Conservation (phyloP, 1,140 invertebrate species). For the Metopolophium dirhodum region DNA sequence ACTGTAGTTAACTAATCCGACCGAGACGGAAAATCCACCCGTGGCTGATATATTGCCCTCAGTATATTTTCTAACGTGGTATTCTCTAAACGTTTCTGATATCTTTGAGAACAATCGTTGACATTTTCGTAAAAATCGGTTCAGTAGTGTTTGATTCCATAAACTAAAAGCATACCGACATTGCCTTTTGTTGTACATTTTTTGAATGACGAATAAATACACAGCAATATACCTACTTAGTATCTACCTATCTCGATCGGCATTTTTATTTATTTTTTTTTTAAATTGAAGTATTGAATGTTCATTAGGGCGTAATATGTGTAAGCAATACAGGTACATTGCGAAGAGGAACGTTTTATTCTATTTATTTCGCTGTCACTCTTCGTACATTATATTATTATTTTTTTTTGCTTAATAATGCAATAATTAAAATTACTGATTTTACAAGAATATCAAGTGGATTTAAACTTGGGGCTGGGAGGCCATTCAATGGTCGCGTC, state of each 20-base stretch:
- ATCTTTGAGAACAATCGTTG: neutral
- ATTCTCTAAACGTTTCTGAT: neutral
- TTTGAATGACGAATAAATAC: no score
- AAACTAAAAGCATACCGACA: neutral
- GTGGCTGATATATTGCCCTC: neutral
- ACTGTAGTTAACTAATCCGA: neutral
- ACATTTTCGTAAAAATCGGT: neutral
- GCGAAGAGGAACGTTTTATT: neutral
- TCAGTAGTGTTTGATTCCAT: neutral
- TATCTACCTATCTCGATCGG: neutral
- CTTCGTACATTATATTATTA: neutral
- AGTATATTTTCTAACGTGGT: neutral
- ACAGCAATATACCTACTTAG: neutral
- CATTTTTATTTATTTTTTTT: neutral
- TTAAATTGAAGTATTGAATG: neutral
- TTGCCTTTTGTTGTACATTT: neutral
- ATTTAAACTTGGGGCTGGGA: neutral
- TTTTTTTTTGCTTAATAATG: neutral
- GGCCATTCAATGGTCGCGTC: neutral
- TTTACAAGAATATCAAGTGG: neutral
- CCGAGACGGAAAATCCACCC: neutral
- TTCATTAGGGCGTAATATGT: neutral
- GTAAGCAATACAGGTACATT: neutral
- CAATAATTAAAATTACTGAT: neutral
- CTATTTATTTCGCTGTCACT: neutral